Evolutionary conservation across 2,888 invertebrate species (phyloP).

Genomic region (Polydrusus cervinus): DNA sequence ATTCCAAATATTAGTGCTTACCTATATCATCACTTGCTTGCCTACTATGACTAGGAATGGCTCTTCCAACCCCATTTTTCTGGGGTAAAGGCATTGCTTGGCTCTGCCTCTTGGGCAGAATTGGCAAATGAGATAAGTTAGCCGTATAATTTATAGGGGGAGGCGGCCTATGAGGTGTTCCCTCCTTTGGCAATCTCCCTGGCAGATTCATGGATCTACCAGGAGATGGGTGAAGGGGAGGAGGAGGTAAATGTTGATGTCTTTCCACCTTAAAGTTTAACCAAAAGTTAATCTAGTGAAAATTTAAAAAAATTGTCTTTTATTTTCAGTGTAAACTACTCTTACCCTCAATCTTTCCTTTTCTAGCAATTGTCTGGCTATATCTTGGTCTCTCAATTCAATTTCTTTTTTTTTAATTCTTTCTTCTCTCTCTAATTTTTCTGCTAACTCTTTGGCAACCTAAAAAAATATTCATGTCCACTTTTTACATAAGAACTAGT

Average conservation of each 20-base stretch:
- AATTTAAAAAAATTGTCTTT: conserved; percentile 19
- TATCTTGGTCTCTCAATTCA: conserved; percentile 74
- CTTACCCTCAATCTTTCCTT: conserved; percentile 61
- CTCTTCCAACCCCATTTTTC: conserved; percentile 35
- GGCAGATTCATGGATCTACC: conserved; percentile 60
- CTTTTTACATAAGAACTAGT: too few species aligned
- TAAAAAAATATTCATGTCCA: conserved; percentile 21
- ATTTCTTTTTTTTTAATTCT: conserved; percentile 73
- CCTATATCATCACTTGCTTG: conserved; percentile 22
- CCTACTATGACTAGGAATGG: neutral
- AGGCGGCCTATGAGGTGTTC: conserved; percentile 64
- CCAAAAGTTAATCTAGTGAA: neutral
- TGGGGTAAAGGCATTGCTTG: conserved; percentile 68
- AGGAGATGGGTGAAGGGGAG: conserved; percentile 56
- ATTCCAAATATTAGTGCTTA: neutral
- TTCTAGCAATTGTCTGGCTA: conserved; percentile 74
- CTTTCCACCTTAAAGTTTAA: conserved; percentile 42
- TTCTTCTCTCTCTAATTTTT: conserved; percentile 77
- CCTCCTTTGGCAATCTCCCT: conserved; percentile 57
- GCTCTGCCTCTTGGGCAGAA: conserved; percentile 65
- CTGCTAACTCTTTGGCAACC: conserved; percentile 78
- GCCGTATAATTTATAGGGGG: conserved; percentile 63
- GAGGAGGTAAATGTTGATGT: conserved; percentile 41
- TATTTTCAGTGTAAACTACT: too few species aligned
- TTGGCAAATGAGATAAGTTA: conserved; percentile 63